These are phyloP conservation scores for Pelobates cultripes DNA, from an alignment of 2,797 vertebrate species.

Conservation along the genomic window DNA sequence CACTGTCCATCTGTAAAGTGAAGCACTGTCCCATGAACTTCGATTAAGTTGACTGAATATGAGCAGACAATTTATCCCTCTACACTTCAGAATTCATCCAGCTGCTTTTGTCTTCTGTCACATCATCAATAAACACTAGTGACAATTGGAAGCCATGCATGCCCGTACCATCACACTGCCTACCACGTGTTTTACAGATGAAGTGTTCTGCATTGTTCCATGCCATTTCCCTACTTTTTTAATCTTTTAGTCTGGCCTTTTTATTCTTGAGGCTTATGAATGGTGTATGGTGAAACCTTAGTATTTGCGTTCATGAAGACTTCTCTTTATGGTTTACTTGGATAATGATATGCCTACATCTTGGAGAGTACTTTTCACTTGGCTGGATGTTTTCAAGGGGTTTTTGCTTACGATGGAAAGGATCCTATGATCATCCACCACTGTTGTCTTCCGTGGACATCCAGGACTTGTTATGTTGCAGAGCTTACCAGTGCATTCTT, in stretches of 20 bases:
- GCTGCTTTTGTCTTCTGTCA: too few species aligned
- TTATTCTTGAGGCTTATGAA: not conserved
- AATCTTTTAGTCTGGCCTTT: not conserved
- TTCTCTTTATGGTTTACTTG: not conserved
- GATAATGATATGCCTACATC: not conserved
- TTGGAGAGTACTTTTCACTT: not conserved
- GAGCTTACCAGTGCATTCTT: not conserved
- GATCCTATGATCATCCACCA: conserved; percentile 6
- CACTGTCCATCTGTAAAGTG: too few species aligned
- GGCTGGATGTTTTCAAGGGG: not conserved
- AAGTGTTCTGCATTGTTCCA: too few species aligned
- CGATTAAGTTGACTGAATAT: too few species aligned
- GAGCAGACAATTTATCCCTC: too few species aligned
- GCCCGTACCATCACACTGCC: too few species aligned
- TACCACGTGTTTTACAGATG: too few species aligned
- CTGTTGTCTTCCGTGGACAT: conserved; percentile 2
- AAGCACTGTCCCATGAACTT: too few species aligned
- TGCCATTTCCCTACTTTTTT: too few species aligned
- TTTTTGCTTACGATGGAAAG: not conserved
- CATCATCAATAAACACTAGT: too few species aligned
- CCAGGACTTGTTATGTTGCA: conserved; percentile 59
- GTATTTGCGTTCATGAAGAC: not conserved
- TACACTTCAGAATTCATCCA: too few species aligned
- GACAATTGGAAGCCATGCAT: too few species aligned
- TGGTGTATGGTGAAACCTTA: not conserved